A percentile compares a stretch with the other conserved stretches of the same genome.
These are phyloP conservation scores for Papilio aristodemus DNA, from an alignment of 1,140 invertebrate genomes.

Conservation along the genomic window DNA sequence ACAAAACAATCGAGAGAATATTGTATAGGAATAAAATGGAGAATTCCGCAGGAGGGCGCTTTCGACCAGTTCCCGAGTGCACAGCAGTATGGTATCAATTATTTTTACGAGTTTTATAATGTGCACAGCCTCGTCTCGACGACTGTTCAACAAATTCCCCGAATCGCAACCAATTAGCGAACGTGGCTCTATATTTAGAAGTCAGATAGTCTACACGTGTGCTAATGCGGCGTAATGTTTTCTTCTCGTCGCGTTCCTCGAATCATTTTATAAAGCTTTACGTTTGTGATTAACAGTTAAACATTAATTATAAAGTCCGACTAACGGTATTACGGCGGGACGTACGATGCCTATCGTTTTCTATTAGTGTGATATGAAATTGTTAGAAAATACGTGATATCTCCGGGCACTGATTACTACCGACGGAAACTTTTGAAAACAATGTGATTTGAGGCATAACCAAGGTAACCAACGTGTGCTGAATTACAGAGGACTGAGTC, in stretches of 20 bases:
- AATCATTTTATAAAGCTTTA: conserved; percentile 6
- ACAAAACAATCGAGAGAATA: conserved; percentile 10
- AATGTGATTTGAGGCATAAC: too few species aligned
- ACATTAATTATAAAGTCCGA: neutral
- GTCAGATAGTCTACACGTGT: conserved; percentile 17
- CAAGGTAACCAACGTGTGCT: too few species aligned
- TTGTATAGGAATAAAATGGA: neutral
- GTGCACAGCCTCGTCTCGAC: neutral
- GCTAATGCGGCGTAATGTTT: conserved; percentile 5
- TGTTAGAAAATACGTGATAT: neutral
- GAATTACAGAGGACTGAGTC: too few species aligned
- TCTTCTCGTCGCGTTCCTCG: conserved; percentile 11
- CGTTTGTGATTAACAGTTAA: neutral
- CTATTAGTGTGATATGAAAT: neutral
- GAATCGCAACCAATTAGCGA: conserved; percentile 18
- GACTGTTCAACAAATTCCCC: conserved; percentile 13
- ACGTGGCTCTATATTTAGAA: conserved; percentile 7
- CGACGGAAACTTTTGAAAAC: too few species aligned
- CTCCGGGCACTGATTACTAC: neutral
- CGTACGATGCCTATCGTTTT: neutral
- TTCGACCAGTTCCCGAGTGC: conserved; percentile 3
- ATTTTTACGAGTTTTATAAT: conserved; percentile 22
- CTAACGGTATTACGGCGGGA: neutral
- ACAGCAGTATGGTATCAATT: conserved; percentile 18
- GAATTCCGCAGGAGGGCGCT: neutral